phyloP scores from a whole-genome alignment of 2,113 vertebrate genomes.

The Phaethon lepturus region DNA sequence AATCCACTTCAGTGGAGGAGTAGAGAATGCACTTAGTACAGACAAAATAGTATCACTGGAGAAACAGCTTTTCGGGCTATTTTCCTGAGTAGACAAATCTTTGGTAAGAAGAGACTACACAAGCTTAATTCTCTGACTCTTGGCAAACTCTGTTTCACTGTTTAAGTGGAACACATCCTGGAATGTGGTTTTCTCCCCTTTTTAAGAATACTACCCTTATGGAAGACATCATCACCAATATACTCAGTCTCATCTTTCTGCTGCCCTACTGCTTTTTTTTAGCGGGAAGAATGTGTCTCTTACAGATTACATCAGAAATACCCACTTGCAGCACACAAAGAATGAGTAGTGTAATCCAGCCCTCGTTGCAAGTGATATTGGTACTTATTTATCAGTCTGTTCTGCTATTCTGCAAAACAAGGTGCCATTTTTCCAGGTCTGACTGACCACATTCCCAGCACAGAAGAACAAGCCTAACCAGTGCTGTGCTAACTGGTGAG shows the following conservation, averaged over 20 bases:
- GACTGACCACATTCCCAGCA: background rate
- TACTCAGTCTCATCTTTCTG: background rate
- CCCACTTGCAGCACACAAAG: background rate
- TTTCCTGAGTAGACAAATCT: background rate
- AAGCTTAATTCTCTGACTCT: background rate
- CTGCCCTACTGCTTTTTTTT: background rate
- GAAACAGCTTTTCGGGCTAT: background rate
- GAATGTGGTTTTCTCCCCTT: background rate
- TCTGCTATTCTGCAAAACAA: background rate
- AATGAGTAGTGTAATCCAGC: background rate
- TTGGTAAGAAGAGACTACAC: background rate
- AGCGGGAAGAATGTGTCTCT: background rate
- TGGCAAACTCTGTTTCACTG: background rate
- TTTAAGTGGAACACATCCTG: background rate
- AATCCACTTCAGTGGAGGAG: background rate
- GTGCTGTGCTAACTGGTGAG: background rate
- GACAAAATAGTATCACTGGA: background rate
- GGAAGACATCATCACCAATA: background rate
- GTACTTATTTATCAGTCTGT: background rate
- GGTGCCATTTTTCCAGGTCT: background rate
- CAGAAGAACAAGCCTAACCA: background rate
- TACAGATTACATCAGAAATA: background rate
- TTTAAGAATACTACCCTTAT: background rate
- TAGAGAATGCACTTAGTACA: background rate
- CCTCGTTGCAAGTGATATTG: background rate